A percentile compares a stretch with the other conserved stretches of the same genome.
Evolutionary conservation across 2,113 vertebrate genomes (phyloP).

Genomic region (Isurus oxyrinchus): DNA sequence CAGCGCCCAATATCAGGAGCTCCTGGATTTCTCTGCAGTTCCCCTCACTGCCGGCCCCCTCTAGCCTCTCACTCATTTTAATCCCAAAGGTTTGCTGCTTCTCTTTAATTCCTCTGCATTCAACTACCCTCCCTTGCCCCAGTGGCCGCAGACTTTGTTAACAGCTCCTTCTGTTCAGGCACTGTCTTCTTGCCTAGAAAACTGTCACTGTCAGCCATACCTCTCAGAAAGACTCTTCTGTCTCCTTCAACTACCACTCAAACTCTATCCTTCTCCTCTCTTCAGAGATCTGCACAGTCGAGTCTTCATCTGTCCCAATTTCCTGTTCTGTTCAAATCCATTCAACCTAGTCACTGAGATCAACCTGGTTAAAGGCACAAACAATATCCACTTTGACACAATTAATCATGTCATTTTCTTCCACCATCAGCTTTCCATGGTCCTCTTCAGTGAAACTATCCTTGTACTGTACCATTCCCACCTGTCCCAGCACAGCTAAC

Average conservation of each 20-base stretch:
- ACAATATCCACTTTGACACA: not conserved
- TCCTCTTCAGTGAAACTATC: not conserved
- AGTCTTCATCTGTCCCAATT: not conserved
- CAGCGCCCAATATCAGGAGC: not conserved
- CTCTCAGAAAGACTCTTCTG: not conserved
- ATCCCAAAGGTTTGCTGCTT: not conserved
- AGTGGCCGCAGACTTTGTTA: not conserved
- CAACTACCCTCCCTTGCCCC: not conserved
- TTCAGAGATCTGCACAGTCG: not conserved
- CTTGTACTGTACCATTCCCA: not conserved
- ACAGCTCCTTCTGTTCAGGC: not conserved
- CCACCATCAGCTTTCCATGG: not conserved
- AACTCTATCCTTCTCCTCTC: not conserved
- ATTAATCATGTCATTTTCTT: not conserved
- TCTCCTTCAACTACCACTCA: not conserved
- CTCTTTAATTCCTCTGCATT: not conserved
- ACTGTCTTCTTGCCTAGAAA: not conserved
- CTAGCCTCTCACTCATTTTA: not conserved
- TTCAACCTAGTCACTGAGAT: not conserved
- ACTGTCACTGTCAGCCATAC: not conserved
- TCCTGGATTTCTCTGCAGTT: not conserved
- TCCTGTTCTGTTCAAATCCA: not conserved
- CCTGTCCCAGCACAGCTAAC: too few species aligned
- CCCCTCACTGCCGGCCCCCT: not conserved
- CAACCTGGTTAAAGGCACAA: not conserved